Evolutionary conservation across 2,797 vertebrate genomes (phyloP).

Genomic region (Coregonus sp.): DNA sequence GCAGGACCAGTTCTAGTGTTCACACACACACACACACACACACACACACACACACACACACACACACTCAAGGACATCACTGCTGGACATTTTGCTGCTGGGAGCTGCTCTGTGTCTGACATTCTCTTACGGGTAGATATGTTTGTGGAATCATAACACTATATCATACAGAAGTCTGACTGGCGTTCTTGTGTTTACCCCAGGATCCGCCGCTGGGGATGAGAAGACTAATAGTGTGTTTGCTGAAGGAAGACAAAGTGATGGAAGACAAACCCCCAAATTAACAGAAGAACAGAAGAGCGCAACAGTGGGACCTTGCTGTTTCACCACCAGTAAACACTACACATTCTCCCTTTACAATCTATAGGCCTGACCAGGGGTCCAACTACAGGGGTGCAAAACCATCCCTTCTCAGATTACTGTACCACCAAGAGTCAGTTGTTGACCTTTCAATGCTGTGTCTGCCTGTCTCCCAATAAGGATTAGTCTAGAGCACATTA

Average conservation of each 20-base stretch:
- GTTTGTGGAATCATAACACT: conserved; percentile 8
- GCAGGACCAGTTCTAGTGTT: not conserved
- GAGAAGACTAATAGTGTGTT: not conserved
- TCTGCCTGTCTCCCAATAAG: not conserved
- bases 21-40: not conserved
- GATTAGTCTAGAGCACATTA: not conserved
- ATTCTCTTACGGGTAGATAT: conserved; percentile 32
- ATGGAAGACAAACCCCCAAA: not conserved
- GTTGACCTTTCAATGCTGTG: not conserved
- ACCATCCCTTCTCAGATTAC: not conserved
- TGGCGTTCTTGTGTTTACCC: not conserved
- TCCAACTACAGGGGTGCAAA: not conserved
- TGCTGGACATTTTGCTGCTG: conserved; percentile 17
- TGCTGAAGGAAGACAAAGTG: conserved; percentile 23
- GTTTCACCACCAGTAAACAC: not conserved
- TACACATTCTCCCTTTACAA: not conserved
- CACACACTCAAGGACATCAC: not conserved
- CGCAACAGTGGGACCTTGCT: not conserved
- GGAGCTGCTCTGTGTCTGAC: conserved; percentile 46
- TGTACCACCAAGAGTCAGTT: not conserved
- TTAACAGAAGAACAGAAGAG: not conserved
- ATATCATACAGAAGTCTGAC: not conserved
- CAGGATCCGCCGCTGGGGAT: not conserved
- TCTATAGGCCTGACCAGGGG: not conserved
- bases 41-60: not conserved